These are phyloP conservation scores for Trachelus tabidus DNA, from an alignment of 2,888 invertebrate genomes.

Conservation along the genomic window DNA sequence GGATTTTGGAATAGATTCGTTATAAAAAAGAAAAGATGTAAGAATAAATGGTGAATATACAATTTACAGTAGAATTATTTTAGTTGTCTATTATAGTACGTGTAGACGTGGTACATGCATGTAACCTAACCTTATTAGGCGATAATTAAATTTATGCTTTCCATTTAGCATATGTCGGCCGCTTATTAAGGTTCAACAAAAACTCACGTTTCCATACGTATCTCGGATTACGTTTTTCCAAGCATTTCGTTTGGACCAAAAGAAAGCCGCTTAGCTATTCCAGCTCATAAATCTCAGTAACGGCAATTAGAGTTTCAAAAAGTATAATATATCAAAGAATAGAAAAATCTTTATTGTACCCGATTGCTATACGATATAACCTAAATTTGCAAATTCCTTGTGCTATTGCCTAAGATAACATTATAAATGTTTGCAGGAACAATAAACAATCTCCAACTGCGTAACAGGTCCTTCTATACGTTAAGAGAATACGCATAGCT, in stretches of 20 bases:
- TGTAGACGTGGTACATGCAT: neutral
- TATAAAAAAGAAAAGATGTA: neutral
- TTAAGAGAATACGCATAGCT: neutral
- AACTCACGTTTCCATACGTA: neutral
- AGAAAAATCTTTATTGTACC: neutral
- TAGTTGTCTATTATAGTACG: neutral
- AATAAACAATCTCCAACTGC: neutral
- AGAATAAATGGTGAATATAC: neutral
- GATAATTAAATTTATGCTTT: neutral
- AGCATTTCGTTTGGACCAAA: neutral
- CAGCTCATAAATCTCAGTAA: neutral
- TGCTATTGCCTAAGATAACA: neutral
- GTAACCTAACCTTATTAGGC: neutral
- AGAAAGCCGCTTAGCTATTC: neutral
- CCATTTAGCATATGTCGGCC: neutral
- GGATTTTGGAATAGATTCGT: neutral
- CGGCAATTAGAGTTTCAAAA: neutral
- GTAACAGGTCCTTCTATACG: neutral
- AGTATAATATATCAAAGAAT: neutral
- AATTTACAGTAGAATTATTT: neutral
- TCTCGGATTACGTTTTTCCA: neutral
- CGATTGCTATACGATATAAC: neutral
- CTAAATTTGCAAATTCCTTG: neutral
- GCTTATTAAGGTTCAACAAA: neutral
- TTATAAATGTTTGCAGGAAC: neutral